Evolutionary conservation across 64 coral and sea anemone genomes (phyloP).

Genomic region (Stylophora pistillata): DNA sequence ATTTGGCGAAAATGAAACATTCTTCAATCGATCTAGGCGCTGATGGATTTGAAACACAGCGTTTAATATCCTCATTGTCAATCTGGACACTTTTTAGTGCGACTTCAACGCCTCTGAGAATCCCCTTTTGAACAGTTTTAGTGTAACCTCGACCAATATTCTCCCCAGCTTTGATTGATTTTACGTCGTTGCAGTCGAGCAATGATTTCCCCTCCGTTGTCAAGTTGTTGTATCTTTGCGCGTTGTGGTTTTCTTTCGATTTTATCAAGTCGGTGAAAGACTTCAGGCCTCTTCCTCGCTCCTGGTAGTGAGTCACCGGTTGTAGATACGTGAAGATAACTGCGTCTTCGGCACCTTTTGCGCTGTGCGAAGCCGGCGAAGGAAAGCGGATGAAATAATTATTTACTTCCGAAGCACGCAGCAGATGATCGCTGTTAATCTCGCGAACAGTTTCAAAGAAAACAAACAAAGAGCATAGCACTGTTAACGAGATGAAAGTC

Average conservation of each 20-base stretch:
- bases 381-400: not conserved
- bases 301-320: not conserved
- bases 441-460: constrained; percentile 28
- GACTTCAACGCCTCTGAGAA: constrained; percentile 15
- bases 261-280: not conserved
- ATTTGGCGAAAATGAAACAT: constrained; percentile 76
- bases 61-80: constrained; percentile 60
- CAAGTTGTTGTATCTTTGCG: not conserved
- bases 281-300: constrained; percentile 13
- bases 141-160: constrained; percentile 79
- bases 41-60: constrained; percentile 21
- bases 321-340: not conserved
- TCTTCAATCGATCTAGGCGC: constrained; percentile 37
- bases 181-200: constrained; percentile 66
- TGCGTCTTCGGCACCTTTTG: not conserved
- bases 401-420: constrained; percentile 6
- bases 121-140: constrained; percentile 74
- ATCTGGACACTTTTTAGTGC: constrained; percentile 71
- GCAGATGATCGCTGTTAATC: not conserved
- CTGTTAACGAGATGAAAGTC: constrained; percentile 1
- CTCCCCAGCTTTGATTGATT: constrained; percentile 29
- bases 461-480: constrained; percentile 36
- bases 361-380: not conserved
- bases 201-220: not conserved
- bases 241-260: not conserved